Percentiles rank a stretch among this genome's conserved stretches.
phyloP scores from a whole-genome alignment of 1,140 invertebrate species.

The Aphelenchoides fujianensis region DNA sequence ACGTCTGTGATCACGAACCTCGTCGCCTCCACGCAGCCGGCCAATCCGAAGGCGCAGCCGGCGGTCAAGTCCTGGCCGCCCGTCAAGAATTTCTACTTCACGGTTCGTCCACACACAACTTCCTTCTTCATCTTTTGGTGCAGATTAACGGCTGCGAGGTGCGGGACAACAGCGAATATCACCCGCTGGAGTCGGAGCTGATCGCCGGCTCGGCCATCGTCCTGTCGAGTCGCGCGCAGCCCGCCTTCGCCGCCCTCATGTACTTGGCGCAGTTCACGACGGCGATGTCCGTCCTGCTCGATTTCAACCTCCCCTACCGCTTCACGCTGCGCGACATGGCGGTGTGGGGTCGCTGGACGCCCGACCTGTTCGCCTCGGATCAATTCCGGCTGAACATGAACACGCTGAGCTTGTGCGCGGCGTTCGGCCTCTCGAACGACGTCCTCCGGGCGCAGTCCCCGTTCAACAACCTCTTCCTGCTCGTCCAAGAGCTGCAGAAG shows the following conservation, averaged over 20 bases:
- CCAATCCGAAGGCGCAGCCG: not conserved
- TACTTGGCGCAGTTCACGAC: not conserved
- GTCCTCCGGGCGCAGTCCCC: not conserved
- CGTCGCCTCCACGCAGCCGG: not conserved
- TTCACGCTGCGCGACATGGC: not conserved
- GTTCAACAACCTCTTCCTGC: conserved; percentile 6
- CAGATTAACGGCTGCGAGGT: conserved; percentile 14
- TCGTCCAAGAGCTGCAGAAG: conserved; percentile 17
- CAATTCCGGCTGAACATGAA: conserved; percentile 3
- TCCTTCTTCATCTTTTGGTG: not conserved
- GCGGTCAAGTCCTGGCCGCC: conserved; percentile 13
- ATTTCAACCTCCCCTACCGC: not conserved
- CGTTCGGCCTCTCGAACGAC: conserved; percentile 13
- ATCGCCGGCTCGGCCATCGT: conserved; percentile 2
- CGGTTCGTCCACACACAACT: not conserved
- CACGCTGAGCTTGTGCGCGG: conserved; percentile 9
- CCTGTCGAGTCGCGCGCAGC: not conserved
- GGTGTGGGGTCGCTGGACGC: not conserved
- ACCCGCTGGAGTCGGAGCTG: not conserved
- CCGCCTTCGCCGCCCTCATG: conserved; percentile 10
- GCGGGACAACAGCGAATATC: conserved; percentile 2
- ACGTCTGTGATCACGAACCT: not conserved
- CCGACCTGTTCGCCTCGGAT: conserved; percentile 4
- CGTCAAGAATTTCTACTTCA: conserved; percentile 13
- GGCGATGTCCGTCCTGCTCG: not conserved